Conservation (phyloP, 1,140 invertebrate species). For the Drosophila yakuba region DNA sequence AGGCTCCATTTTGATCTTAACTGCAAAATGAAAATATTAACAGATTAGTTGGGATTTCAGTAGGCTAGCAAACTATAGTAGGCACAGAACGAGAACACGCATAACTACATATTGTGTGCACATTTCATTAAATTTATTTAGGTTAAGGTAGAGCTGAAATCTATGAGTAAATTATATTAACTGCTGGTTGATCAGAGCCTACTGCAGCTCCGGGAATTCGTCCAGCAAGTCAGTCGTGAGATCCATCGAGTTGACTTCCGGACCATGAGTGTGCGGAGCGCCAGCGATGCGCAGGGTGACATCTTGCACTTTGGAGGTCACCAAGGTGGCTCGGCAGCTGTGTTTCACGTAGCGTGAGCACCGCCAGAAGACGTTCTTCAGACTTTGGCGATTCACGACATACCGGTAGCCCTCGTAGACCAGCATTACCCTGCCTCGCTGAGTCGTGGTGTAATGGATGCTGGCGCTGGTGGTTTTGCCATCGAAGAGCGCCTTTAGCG, state of each 20-base stretch:
- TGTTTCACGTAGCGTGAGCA: slow-evolving; percentile 83
- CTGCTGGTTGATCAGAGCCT: slow-evolving; percentile 4
- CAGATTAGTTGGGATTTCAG: slow-evolving; percentile 31
- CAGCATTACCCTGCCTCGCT: slow-evolving; percentile 80
- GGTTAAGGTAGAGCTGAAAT: slow-evolving; percentile 27
- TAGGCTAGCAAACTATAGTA: neutral
- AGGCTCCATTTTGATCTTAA: slow-evolving; percentile 58
- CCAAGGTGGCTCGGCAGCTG: slow-evolving; percentile 77
- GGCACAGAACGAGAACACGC: slow-evolving; percentile 37
- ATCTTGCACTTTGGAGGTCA: slow-evolving; percentile 77
- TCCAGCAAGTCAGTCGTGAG: slow-evolving; percentile 70
- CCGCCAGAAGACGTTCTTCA: slow-evolving; percentile 84
- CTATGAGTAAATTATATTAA: slow-evolving; percentile 16
- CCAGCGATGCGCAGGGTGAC: slow-evolving; percentile 70
- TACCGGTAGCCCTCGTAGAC: slow-evolving; percentile 82
- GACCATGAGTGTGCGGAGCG: slow-evolving; percentile 76
- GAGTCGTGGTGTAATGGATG: slow-evolving; percentile 78
- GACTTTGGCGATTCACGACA: slow-evolving; percentile 80
- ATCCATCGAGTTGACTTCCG: slow-evolving; percentile 71
- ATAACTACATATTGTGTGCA: slow-evolving; percentile 13
- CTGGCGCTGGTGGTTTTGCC: slow-evolving; percentile 62
- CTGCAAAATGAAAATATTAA: slow-evolving; percentile 24
- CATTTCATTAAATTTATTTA: slow-evolving; percentile 56
- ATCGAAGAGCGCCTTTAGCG: slow-evolving; percentile 70
- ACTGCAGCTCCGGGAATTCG: slow-evolving; percentile 60